phyloP scores from a whole-genome alignment of 2,888 invertebrate genomes.

The Zygogramma bicolorata region DNA sequence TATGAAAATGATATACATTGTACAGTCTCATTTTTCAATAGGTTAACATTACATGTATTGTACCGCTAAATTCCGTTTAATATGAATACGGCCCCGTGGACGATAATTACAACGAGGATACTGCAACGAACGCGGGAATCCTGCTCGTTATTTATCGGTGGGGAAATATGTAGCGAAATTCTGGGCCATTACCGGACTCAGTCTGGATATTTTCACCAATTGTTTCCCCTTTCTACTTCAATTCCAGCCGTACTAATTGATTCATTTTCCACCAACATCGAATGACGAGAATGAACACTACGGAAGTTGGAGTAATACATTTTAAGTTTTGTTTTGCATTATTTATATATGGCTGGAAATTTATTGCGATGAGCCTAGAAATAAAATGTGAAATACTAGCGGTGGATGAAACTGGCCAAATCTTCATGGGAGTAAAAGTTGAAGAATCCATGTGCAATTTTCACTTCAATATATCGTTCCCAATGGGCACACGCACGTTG shows the following conservation, averaged over 20 bases:
- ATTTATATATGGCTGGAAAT: no score
- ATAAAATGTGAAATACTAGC: no score
- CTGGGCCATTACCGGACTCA: conserved; percentile 20
- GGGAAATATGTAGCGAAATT: conserved; percentile 22
- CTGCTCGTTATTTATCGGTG: conserved; percentile 19
- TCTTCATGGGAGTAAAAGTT: no score
- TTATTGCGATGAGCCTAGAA: no score
- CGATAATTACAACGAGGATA: conserved; percentile 20
- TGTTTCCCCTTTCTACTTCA: conserved; percentile 5
- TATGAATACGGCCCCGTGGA: conserved; percentile 19
- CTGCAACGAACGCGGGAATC: conserved; percentile 7
- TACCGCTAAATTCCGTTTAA: conserved; percentile 25
- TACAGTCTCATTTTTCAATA: neutral
- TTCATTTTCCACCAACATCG: neutral
- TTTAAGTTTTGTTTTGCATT: no score
- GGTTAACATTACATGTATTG: conserved; percentile 18
- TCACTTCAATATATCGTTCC: no score
- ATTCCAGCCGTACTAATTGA: neutral
- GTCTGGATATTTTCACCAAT: conserved; percentile 21
- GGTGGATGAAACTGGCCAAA: no score
- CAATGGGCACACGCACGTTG: no score
- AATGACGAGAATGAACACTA: neutral
- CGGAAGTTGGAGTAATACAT: neutral
- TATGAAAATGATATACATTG: conserved; percentile 5
- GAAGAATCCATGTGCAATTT: no score